phyloP scores from a whole-genome alignment of 2,888 invertebrate genomes.

The Papilio demoleus region DNA sequence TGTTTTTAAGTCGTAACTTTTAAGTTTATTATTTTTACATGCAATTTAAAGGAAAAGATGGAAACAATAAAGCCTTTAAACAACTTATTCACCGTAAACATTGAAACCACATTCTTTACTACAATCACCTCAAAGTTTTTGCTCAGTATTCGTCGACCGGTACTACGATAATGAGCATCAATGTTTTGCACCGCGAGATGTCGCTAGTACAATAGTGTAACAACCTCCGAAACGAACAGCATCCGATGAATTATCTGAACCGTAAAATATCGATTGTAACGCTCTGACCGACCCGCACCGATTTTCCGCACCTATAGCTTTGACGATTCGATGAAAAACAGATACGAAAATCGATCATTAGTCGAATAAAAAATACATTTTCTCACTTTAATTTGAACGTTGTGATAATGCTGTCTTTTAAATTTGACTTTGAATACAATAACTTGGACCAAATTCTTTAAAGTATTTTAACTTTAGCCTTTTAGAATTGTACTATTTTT shows the following conservation, averaged over 20 bases:
- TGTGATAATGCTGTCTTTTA: conserved; percentile 42
- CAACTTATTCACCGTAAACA: neutral
- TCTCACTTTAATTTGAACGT: conserved; percentile 43
- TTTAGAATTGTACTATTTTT: neutral
- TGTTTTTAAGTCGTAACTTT: too few relatives aligned
- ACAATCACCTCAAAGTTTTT: conserved; percentile 20
- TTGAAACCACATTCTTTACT: neutral
- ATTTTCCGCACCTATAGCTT: conserved; percentile 59
- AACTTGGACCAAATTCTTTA: conserved; percentile 71
- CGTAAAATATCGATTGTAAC: conserved; percentile 68
- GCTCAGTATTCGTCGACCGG: conserved; percentile 1
- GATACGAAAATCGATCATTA: conserved; percentile 46
- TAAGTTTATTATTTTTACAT: neutral
- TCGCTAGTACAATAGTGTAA: conserved; percentile 56
- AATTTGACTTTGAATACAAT: conserved; percentile 52
- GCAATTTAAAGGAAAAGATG: neutral
- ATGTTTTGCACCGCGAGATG: conserved; percentile 49
- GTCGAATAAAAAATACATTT: conserved; percentile 42
- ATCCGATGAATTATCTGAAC: conserved; percentile 57
- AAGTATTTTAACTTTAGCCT: conserved; percentile 50
- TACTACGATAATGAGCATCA: conserved; percentile 35
- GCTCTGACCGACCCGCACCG: conserved; percentile 56
- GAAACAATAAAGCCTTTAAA: neutral
- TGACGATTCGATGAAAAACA: conserved; percentile 49
- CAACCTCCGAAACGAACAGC: conserved; percentile 59